A percentile compares a stretch with the other conserved stretches of the same genome.
phyloP scores from a whole-genome alignment of 1,140 invertebrate species.

The Panulirus ornatus region DNA sequence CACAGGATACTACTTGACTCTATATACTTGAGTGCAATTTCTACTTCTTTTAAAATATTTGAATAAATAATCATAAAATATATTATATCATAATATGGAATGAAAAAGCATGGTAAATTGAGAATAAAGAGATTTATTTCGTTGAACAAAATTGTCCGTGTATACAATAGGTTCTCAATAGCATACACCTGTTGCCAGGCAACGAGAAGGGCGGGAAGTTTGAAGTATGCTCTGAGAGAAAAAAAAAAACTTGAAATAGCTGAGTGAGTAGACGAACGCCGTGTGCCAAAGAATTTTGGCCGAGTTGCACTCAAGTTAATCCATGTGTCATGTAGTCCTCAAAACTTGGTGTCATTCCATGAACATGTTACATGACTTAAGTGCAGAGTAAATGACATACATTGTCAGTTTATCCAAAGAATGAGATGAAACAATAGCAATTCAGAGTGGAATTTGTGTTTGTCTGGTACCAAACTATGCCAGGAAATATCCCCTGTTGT shows the following conservation, averaged over 20 bases:
- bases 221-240: constrained; percentile 23
- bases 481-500: too few species aligned
- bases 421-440: neutral
- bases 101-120: too few species aligned
- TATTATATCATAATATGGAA: too few species aligned
- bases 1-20: too few species aligned
- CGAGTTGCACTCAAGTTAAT: neutral
- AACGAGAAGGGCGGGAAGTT: constrained; percentile 55
- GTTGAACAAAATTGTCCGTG: too few species aligned
- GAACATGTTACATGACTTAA: constrained; percentile 4
- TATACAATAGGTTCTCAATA: constrained; percentile 23
- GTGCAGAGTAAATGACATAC: neutral
- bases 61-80: too few species aligned
- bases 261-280: constrained; percentile 23
- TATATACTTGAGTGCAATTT: too few species aligned
- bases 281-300: constrained; percentile 59
- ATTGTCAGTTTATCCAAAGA: neutral
- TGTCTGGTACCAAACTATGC: too few species aligned
- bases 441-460: too few species aligned
- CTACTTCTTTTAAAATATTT: too few species aligned
- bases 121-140: too few species aligned
- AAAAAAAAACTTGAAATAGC: constrained; percentile 41
- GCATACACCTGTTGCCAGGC: constrained; percentile 66
- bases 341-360: neutral
- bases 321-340: constrained; percentile 57